These are phyloP conservation scores for Zeuzera pyrina DNA, from an alignment of 2,888 invertebrate species.

Conservation along the genomic window DNA sequence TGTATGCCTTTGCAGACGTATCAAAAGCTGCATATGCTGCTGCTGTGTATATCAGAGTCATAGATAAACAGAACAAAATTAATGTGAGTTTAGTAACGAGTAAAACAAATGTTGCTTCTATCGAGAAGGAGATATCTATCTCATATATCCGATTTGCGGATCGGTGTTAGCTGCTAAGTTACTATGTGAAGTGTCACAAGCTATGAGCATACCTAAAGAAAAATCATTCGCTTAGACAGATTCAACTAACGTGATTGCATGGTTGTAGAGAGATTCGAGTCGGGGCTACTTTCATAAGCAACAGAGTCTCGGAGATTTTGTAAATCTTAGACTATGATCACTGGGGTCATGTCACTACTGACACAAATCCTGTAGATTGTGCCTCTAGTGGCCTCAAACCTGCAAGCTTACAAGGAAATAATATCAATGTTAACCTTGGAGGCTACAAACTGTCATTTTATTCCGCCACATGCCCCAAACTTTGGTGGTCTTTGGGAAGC, in stretches of 20 bases:
- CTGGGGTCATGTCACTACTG: too few species aligned
- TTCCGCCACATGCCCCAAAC: slow-evolving; percentile 13
- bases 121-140: background rate
- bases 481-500: slow-evolving; percentile 15
- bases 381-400: background rate
- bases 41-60: too few species aligned
- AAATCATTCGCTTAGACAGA: background rate
- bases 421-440: background rate
- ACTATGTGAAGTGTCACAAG: background rate
- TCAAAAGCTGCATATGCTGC: too few species aligned
- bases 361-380: background rate
- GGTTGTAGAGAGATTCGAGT: background rate
- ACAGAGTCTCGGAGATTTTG: slow-evolving; percentile 7
- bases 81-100: background rate
- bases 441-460: slow-evolving; percentile 11
- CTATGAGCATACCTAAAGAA: background rate
- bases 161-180: background rate
- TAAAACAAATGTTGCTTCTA: slow-evolving; percentile 2
- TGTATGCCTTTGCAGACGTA: too few species aligned
- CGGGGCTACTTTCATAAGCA: slow-evolving; percentile 2
- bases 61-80: too few species aligned
- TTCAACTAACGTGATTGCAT: background rate
- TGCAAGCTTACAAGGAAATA: background rate
- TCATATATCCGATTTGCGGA: background rate
- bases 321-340: background rate